Percentiles rank a stretch among this genome's conserved stretches.
Conservation (phyloP, 2,888 invertebrate genomes). For the Drosophila longiperda region DNA sequence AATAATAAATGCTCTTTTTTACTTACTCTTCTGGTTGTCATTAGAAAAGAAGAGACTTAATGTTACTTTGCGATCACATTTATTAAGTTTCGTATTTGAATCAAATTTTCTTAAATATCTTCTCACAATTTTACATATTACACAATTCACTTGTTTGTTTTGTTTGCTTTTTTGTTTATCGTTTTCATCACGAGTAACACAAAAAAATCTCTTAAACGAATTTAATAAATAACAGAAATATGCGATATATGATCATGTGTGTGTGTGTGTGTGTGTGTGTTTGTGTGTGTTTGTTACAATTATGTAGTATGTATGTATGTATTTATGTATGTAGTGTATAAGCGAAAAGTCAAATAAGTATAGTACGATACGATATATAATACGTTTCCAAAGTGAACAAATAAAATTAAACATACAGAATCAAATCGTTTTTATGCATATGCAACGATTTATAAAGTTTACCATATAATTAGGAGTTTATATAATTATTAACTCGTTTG, state of each 20-base stretch:
- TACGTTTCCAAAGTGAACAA: constrained; percentile 70
- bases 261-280: neutral
- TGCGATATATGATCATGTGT: constrained; percentile 60
- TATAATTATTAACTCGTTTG: constrained; percentile 23
- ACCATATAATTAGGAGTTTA: constrained; percentile 35
- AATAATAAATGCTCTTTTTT: neutral
- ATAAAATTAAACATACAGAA: constrained; percentile 58
- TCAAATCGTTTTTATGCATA: constrained; percentile 28
- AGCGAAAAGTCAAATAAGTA: constrained; percentile 65
- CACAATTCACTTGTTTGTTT: constrained; percentile 73
- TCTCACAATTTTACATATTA: constrained; percentile 78
- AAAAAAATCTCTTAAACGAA: constrained; percentile 75
- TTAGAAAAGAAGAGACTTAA: neutral
- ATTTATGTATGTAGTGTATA: constrained; percentile 38
- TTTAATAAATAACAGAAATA: constrained; percentile 79
- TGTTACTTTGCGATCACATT: constrained; percentile 82
- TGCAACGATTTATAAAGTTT: constrained; percentile 41
- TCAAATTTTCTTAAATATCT: constrained; percentile 74
- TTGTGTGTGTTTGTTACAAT: constrained; percentile 44
- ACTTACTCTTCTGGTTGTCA: neutral
- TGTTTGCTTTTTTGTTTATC: constrained; percentile 47
- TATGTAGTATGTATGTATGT: constrained; percentile 26
- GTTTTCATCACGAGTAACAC: constrained; percentile 67
- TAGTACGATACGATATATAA: constrained; percentile 68
- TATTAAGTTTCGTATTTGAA: constrained; percentile 83